phyloP scores from a whole-genome alignment of 1,140 invertebrate genomes.

The Parapsyche elsis region DNA sequence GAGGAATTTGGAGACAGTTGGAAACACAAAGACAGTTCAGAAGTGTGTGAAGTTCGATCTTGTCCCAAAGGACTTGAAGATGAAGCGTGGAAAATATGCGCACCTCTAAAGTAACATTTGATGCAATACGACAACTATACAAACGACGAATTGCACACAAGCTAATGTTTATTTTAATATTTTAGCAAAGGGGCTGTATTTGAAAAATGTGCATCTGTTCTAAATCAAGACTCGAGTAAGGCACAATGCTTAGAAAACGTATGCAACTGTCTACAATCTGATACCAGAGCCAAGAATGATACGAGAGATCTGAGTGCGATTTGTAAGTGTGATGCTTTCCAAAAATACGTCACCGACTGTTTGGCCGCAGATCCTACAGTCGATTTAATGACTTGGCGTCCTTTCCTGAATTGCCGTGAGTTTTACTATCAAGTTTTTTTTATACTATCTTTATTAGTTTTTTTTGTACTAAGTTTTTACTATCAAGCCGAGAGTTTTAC shows the following conservation, averaged over 20 bases:
- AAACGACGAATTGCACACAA: no score
- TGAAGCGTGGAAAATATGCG: conserved; percentile 73
- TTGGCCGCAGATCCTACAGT: conserved; percentile 71
- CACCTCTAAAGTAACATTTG: conserved; percentile 66
- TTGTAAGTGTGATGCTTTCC: conserved; percentile 77
- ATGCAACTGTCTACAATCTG: conserved; percentile 73
- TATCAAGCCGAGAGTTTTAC: no score
- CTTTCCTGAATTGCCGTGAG: conserved; percentile 74
- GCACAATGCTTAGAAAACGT: conserved; percentile 78
- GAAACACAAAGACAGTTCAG: conserved; percentile 67
- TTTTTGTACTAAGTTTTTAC: no score
- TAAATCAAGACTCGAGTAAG: conserved; percentile 75
- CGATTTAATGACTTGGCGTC: conserved; percentile 77
- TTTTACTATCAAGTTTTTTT: conserved; percentile 4
- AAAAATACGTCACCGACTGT: conserved; percentile 78
- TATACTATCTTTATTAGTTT: background rate
- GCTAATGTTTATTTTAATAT: conserved; percentile 1
- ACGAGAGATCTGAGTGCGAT: conserved; percentile 51
- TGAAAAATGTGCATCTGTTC: conserved; percentile 68
- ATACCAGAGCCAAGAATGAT: conserved; percentile 57
- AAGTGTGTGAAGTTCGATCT: conserved; percentile 68
- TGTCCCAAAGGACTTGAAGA: conserved; percentile 71
- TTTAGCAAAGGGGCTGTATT: conserved; percentile 60
- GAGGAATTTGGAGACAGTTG: conserved; percentile 81
- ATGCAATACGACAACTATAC: no score